Evolutionary conservation across 1,140 invertebrate species (phyloP).

Genomic region (Sipha flava): DNA sequence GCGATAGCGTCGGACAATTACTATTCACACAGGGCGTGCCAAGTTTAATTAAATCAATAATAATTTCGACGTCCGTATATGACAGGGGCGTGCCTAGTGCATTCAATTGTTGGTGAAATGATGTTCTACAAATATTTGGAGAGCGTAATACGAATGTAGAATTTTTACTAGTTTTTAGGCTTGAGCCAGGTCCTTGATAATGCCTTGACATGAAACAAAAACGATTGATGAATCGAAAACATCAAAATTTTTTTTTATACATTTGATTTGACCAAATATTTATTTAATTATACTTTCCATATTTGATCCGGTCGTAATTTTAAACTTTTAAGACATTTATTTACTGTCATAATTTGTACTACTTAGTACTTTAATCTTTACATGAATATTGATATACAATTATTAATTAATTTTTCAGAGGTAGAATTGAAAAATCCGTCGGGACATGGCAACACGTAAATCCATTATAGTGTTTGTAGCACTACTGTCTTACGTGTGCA

Average conservation of each 20-base stretch:
- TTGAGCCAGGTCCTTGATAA: not conserved
- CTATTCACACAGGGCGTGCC: not conserved
- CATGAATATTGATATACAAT: not conserved
- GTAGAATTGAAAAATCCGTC: not conserved
- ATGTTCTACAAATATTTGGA: not conserved
- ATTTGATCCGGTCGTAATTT: no score
- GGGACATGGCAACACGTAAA: not conserved
- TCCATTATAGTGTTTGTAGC: not conserved
- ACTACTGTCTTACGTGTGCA: not conserved
- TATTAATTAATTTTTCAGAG: not conserved
- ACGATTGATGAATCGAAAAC: not conserved
- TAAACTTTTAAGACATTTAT: no score
- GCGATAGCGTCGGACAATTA: not conserved
- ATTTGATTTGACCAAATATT: no score
- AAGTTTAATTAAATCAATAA: conserved; percentile 10
- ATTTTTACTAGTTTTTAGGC: not conserved
- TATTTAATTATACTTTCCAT: no score
- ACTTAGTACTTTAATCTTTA: no score
- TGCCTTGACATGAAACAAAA: not conserved
- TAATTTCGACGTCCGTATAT: not conserved
- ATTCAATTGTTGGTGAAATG: not conserved
- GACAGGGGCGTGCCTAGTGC: not conserved
- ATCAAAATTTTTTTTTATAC: not conserved
- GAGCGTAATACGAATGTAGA: not conserved
- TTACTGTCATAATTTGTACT: no score